These are phyloP conservation scores for Cinclus cinclus DNA, from an alignment of 2,113 vertebrate species.

Conservation along the genomic window DNA sequence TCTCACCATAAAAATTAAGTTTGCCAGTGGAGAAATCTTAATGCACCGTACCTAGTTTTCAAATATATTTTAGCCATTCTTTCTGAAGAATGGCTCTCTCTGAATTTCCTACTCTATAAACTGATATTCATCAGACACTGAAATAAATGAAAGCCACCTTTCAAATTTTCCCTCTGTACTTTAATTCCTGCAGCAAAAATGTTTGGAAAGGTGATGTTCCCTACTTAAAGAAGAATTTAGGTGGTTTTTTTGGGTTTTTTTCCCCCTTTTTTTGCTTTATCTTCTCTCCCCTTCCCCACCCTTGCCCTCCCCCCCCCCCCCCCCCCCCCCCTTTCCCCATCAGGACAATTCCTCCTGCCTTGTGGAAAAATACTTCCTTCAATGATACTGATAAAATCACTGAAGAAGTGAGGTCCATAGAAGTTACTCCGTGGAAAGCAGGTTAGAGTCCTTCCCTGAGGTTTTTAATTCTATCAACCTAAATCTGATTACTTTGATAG, in stretches of 20 bases:
- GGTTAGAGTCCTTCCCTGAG: neutral
- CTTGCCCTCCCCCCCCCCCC: no score
- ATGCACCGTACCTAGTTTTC: neutral
- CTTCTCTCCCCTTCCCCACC: no score
- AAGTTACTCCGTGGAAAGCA: neutral
- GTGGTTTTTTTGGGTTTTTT: accelerated
- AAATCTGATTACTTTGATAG: neutral
- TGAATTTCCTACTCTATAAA: neutral
- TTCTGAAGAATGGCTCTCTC: neutral
- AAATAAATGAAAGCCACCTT: neutral
- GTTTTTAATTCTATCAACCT: neutral
- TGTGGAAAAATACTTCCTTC: neutral
- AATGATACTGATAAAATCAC: neutral
- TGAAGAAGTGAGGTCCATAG: neutral
- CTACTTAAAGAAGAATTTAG: neutral
- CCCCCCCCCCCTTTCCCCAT: accelerated
- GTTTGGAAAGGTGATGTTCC: neutral
- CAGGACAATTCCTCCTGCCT: neutral
- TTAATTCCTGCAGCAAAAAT: neutral
- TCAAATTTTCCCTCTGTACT: neutral
- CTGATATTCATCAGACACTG: neutral
- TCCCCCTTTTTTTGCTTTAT: neutral
- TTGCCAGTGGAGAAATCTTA: neutral
- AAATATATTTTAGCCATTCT: neutral
- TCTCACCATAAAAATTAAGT: neutral